A percentile compares a stretch with the other conserved stretches of the same genome.
Conservation (phyloP, 2,797 vertebrate species). For the Cephalopachus bancanus region DNA sequence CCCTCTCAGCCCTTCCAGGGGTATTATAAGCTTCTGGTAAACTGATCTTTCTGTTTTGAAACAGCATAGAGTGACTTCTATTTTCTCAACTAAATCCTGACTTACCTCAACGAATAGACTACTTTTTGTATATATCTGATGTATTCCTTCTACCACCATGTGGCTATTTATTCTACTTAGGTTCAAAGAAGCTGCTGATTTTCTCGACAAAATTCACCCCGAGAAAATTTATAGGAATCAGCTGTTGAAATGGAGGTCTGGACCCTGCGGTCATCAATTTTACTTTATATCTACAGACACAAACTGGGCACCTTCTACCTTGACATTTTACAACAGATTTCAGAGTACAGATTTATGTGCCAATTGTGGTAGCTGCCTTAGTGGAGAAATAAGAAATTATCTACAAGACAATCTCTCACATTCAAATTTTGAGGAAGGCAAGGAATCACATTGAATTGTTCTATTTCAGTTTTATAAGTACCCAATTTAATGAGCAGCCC, state of each 20-base stretch:
- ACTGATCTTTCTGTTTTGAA: background rate
- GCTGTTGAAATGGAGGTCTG: background rate
- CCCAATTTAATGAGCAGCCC: constrained; percentile 32
- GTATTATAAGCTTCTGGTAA: background rate
- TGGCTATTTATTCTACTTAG: background rate
- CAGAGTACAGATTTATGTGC: constrained; percentile 36
- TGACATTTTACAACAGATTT: constrained; percentile 33
- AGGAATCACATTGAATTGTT: constrained; percentile 1
- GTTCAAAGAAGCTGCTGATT: background rate
- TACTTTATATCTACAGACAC: background rate
- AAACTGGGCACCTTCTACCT: background rate
- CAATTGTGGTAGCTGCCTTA: background rate
- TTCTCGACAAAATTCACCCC: background rate
- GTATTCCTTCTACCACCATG: background rate
- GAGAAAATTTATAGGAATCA: background rate
- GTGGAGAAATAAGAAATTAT: constrained; percentile 18
- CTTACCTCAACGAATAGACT: background rate
- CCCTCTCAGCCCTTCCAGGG: background rate
- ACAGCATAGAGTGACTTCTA: background rate
- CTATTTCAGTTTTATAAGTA: background rate
- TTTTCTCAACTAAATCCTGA: background rate
- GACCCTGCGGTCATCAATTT: background rate
- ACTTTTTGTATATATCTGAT: background rate
- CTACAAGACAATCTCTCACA: background rate
- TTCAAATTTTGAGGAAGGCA: constrained; percentile 30